Conservation (phyloP, 2,797 vertebrate genomes). For the Threskiornis aethiopicus region DNA sequence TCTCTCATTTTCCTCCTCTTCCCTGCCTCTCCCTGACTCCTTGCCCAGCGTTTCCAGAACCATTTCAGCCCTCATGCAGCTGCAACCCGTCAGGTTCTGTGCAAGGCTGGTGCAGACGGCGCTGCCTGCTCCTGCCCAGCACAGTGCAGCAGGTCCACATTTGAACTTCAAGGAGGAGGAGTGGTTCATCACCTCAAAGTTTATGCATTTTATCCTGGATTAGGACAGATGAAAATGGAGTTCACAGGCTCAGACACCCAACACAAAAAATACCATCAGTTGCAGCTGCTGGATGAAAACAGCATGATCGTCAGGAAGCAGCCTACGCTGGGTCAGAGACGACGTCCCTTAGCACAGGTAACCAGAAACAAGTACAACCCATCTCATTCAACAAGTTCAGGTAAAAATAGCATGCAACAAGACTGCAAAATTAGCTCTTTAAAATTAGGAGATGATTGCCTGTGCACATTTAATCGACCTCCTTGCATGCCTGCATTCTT, state of each 20-base stretch:
- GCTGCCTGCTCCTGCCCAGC: neutral
- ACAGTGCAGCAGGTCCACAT: neutral
- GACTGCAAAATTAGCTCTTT: neutral
- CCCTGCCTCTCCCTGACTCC: neutral
- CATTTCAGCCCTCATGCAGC: fast-evolving
- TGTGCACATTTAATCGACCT: neutral
- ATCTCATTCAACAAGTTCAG: neutral
- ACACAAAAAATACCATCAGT: fast-evolving
- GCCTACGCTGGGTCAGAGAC: neutral
- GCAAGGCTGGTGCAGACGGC: fast-evolving
- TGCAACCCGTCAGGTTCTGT: fast-evolving
- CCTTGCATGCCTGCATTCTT: neutral
- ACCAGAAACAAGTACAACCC: neutral
- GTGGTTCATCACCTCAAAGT: neutral
- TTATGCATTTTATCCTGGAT: neutral
- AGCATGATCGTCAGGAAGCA: neutral
- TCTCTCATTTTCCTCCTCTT: neutral
- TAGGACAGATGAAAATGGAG: fast-evolving
- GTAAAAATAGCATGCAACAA: neutral
- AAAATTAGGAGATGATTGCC: neutral
- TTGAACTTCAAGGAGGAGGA: neutral
- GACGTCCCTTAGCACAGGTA: neutral
- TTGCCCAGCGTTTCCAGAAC: neutral
- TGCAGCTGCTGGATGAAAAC: neutral
- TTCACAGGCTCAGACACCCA: neutral